Conservation (phyloP, 2,797 vertebrate genomes). For the Cephalopachus bancanus region DNA sequence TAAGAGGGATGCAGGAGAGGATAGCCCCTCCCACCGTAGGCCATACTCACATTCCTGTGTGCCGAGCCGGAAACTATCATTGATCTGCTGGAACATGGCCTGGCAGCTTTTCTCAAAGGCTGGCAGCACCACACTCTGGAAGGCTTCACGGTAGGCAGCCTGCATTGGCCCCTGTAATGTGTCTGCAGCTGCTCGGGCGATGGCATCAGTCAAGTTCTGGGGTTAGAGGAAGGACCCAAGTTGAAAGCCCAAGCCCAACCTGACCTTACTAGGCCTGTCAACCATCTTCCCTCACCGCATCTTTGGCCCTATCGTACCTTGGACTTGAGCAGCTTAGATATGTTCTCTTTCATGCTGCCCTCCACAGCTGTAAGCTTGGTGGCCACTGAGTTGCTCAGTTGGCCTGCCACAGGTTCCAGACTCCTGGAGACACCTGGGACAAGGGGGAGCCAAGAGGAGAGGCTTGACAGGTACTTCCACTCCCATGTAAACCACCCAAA, state of each 20-base stretch:
- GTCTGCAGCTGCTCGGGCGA: constrained; percentile 96
- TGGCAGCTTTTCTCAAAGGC: constrained; percentile 98
- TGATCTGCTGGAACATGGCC: constrained; percentile 99
- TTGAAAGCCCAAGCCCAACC: constrained; percentile 45
- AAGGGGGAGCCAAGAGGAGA: not conserved
- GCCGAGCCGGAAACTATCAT: constrained; percentile 99
- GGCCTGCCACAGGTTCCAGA: constrained; percentile 95
- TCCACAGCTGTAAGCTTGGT: constrained; percentile 96
- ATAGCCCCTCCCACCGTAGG: not conserved
- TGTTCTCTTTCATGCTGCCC: constrained; percentile 95
- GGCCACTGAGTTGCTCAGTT: constrained; percentile 93
- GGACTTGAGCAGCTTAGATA: constrained; percentile 96
- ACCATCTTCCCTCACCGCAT: not conserved
- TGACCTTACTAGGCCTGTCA: not conserved
- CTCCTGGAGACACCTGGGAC: constrained; percentile 95
- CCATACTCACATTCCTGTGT: constrained; percentile 96
- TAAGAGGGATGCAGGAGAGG: not conserved
- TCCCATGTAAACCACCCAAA: not conserved
- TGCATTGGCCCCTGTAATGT: constrained; percentile 97
- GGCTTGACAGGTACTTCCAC: not conserved
- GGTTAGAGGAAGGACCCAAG: not conserved
- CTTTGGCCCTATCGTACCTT: constrained; percentile 90
- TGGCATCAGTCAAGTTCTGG: constrained; percentile 96
- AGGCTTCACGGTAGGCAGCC: constrained; percentile 96
- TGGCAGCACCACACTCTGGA: constrained; percentile 96